Percentiles rank a stretch among this genome's conserved stretches.
Conservation (phyloP, 2,797 vertebrate species). For the Spinibarbus caldwelli region DNA sequence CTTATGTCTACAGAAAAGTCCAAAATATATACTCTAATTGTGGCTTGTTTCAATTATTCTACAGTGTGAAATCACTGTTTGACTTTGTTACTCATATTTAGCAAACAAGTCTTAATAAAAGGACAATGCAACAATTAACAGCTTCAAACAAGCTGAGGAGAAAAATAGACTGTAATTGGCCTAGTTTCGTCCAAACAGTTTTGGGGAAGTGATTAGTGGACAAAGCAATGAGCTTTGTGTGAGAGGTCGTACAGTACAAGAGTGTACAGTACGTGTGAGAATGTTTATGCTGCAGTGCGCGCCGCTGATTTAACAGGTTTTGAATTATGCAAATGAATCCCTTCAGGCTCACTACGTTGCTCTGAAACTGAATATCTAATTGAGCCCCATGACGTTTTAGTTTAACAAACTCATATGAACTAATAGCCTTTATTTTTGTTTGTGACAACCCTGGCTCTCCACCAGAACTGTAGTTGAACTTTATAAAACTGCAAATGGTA, state of each 20-base stretch:
- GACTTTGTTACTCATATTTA: constrained; percentile 20
- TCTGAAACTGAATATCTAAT: constrained; percentile 29
- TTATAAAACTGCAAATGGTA: background rate
- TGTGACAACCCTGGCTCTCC: constrained; percentile 2
- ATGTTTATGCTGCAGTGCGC: constrained; percentile 67
- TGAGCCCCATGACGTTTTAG: constrained; percentile 42
- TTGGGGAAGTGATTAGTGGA: constrained; percentile 62
- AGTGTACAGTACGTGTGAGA: constrained; percentile 59
- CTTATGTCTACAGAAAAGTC: background rate
- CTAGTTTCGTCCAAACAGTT: constrained; percentile 64
- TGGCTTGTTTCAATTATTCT: background rate
- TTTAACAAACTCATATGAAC: constrained; percentile 27
- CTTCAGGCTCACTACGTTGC: constrained; percentile 36
- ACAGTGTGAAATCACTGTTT: background rate
- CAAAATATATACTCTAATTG: background rate
- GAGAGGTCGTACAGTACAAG: constrained; percentile 57
- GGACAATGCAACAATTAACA: constrained; percentile 3
- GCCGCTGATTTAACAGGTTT: constrained; percentile 66
- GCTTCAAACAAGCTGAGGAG: background rate
- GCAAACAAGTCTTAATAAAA: background rate
- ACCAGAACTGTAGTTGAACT: background rate
- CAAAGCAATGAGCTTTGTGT: constrained; percentile 70
- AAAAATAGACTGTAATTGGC: constrained; percentile 60
- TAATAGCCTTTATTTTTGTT: constrained; percentile 22
- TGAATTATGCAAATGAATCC: constrained; percentile 71